Base-by-base conservation (phyloP, 2,113 vertebrate species). In the Motacilla alba region DNA sequence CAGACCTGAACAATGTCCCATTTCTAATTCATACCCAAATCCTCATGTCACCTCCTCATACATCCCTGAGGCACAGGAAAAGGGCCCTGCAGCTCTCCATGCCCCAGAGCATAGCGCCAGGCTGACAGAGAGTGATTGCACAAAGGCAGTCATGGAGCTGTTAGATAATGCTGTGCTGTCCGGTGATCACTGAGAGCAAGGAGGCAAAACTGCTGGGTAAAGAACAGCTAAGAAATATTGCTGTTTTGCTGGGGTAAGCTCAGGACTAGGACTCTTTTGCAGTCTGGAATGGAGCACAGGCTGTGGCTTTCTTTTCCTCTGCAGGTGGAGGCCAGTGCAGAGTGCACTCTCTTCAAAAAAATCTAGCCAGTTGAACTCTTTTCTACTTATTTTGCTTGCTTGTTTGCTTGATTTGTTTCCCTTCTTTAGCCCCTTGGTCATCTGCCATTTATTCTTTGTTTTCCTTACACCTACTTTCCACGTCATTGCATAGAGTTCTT, bases 31-130 rank as follows among this genome's bases (percentile, higher is more conserved):
- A 62, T n/a, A 22, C 15, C 17, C 19, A 55, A 26, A 89, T 30
- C 33, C 19, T 81, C n/a, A 23, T 15, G 27, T 13, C 26, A 67
- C 13, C 23, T 50, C 56, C 50, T 52, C 2, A 0, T 9, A 30
- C 44, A 58, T 24, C 17, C 9, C 41, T 27, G 47, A 30, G 2
- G 4, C 15, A 74, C 44, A 46, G 33, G 49, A 47, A 26, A 63
- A 28, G 5, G 2, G 5, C 30, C 16, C 41, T 5, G 6, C n/a
- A 55, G 43, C 1, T 4, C 47, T 64, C 53, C 47, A 9, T 35
- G 39, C 14, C 20, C 47, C 6, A 1, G 24, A 62, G 56, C 69
- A 70, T 8, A 62, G 39, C 1, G 3, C 1, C 2, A 39, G 43
- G 9, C 39, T 93, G 82, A 27, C 19, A 75, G 53, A 49, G 52